These are phyloP conservation scores for Desmodus rotundus DNA, from an alignment of 2,113 vertebrate genomes.

Conservation along the genomic window DNA sequence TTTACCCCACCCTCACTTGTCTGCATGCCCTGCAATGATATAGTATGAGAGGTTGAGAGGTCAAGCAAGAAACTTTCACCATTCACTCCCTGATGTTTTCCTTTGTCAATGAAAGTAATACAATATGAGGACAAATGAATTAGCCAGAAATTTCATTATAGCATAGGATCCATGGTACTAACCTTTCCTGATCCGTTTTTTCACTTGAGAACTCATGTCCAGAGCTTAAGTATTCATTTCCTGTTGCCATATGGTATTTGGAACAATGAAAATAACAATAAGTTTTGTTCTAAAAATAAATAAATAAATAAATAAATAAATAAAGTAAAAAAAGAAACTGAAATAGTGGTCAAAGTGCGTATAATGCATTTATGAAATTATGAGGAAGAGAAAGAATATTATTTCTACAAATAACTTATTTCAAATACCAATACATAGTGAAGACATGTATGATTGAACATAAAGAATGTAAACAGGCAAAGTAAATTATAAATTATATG, in stretches of 20 bases:
- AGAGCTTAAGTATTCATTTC: neutral
- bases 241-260: neutral
- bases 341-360: neutral
- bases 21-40: neutral
- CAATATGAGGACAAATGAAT: neutral
- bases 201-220: neutral
- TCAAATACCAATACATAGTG: neutral
- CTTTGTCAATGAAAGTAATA: neutral
- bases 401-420: neutral
- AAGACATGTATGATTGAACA: neutral
- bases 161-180: neutral
- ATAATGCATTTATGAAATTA: neutral
- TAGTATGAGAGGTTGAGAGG: neutral
- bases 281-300: neutral
- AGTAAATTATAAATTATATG: neutral
- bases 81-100: neutral
- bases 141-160: neutral
- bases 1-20: neutral
- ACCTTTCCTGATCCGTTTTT: neutral
- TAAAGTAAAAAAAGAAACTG: neutral
- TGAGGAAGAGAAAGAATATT: neutral
- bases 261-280: neutral
- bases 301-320: neutral
- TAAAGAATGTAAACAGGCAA: neutral
- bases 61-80: neutral